A percentile compares a stretch with the other conserved stretches of the same genome.
Conservation (phyloP, 2,113 vertebrate species). For the Eublepharis macularius region DNA sequence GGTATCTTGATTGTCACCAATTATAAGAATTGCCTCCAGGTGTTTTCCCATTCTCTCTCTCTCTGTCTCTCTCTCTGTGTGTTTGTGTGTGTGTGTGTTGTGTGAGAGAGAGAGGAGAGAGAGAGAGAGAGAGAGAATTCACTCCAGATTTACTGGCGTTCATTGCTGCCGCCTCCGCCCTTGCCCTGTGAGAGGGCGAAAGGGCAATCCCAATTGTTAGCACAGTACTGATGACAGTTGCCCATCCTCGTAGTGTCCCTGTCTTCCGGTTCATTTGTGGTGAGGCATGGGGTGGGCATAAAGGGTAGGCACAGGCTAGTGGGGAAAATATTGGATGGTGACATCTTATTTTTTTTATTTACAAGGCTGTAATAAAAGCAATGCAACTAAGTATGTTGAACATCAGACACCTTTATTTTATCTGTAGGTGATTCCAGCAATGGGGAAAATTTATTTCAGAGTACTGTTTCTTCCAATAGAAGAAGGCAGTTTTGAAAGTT, state of each 20-base stretch:
- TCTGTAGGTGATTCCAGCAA: constrained; percentile 89
- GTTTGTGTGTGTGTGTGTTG: too few species aligned
- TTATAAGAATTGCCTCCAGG: neutral
- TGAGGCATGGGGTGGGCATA: neutral
- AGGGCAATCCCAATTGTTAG: neutral
- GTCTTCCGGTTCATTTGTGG: neutral
- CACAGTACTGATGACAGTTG: neutral
- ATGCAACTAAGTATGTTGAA: neutral
- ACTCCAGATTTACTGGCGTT: too few species aligned
- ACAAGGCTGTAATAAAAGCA: neutral
- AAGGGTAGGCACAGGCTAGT: neutral
- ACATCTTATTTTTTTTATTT: neutral
- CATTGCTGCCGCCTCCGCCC: neutral
- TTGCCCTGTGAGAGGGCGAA: neutral
- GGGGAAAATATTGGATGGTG: neutral
- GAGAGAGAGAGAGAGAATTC: too few species aligned
- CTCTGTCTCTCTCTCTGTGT: too few species aligned
- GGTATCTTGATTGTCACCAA: too few species aligned
- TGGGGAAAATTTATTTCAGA: constrained; percentile 93
- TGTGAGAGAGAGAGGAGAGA: too few species aligned
- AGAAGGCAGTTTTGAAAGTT: constrained; percentile 93
- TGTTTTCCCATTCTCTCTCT: neutral
- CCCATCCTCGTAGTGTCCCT: neutral
- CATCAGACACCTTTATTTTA: constrained; percentile 46
- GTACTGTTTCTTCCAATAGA: constrained; percentile 93